Conservation (phyloP, 2,797 vertebrate species). For the Prunella strophiata region DNA sequence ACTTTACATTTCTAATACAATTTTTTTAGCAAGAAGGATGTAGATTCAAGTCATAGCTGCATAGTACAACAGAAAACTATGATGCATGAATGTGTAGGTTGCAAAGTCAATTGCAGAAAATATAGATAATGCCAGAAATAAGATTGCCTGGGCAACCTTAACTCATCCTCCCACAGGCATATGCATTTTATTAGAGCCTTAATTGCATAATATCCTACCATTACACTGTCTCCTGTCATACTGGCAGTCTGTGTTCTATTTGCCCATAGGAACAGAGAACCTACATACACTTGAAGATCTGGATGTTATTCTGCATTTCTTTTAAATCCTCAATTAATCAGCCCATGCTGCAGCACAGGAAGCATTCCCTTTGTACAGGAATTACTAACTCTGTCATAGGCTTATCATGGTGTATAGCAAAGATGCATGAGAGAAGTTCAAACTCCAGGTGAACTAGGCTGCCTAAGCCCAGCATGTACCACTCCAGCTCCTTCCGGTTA, state of each 20-base stretch:
- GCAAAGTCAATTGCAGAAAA: slow-evolving; percentile 30
- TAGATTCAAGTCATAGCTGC: background rate
- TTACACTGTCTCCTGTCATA: background rate
- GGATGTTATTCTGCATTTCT: background rate
- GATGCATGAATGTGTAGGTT: slow-evolving; percentile 11
- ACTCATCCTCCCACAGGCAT: slow-evolving; percentile 17
- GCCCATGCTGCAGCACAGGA: background rate
- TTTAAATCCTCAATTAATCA: background rate
- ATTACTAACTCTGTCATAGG: background rate
- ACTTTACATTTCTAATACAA: background rate
- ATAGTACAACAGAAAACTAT: background rate
- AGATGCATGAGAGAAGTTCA: background rate
- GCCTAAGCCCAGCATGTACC: background rate
- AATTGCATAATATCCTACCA: background rate
- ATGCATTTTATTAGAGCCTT: slow-evolving; percentile 37
- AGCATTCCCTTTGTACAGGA: background rate
- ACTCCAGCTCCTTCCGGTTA: background rate
- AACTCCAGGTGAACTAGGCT: background rate
- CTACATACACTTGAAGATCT: background rate
- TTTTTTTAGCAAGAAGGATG: background rate
- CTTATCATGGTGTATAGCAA: background rate
- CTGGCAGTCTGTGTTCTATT: background rate
- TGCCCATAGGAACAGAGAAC: background rate
- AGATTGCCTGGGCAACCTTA: slow-evolving; percentile 54
- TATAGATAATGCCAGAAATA: slow-evolving; percentile 48